Evolutionary conservation across 2,113 vertebrate species (phyloP).

Genomic region (Urocolius indicus): DNA sequence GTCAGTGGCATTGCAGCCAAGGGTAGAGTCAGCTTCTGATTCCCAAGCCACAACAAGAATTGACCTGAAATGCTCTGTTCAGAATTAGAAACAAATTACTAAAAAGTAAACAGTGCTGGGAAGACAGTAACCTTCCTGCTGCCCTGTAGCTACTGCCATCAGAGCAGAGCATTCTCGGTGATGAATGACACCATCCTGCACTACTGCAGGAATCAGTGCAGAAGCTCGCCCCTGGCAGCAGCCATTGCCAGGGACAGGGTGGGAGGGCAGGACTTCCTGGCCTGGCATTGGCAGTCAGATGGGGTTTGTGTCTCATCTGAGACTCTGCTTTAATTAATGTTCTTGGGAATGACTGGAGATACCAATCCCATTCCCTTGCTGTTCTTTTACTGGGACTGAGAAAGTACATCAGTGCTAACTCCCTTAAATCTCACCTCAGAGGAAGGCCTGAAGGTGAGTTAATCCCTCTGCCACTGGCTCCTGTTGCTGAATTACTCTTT

Average conservation of each 20-base stretch:
- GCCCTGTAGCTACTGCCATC: neutral
- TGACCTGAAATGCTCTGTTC: neutral
- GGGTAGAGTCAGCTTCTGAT: neutral
- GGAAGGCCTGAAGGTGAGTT: neutral
- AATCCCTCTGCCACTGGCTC: neutral
- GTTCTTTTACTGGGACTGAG: neutral
- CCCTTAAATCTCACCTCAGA: neutral
- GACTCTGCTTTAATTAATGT: neutral
- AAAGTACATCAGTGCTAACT: neutral
- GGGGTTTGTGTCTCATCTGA: neutral
- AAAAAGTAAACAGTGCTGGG: constrained; percentile 47
- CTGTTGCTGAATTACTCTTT: neutral
- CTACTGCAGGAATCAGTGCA: neutral
- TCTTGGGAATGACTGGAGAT: neutral
- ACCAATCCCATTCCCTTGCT: neutral
- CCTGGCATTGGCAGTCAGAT: neutral
- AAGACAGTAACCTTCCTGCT: constrained; percentile 36
- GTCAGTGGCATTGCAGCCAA: neutral
- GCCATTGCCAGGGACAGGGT: neutral
- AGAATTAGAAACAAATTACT: constrained; percentile 31
- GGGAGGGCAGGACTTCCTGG: neutral
- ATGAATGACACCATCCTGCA: fast-evolving
- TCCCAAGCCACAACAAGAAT: neutral
- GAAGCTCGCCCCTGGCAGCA: neutral
- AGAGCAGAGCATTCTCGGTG: neutral